phyloP scores from a whole-genome alignment of 2,888 invertebrate genomes.

The Eurytoma californica region DNA sequence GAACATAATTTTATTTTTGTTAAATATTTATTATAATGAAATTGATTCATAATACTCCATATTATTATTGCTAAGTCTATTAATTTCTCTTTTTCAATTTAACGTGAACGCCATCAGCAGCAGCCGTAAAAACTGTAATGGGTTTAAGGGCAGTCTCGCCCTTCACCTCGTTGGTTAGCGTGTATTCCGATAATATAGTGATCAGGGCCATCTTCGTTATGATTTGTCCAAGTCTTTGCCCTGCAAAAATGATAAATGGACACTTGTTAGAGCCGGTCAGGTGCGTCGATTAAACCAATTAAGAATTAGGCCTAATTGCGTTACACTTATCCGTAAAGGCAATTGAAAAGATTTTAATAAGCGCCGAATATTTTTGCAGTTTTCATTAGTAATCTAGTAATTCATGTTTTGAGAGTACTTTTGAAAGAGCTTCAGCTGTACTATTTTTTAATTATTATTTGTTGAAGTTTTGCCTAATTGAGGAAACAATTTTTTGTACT shows the following conservation, averaged over 20 bases:
- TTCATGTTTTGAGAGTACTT: too few species aligned
- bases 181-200: conserved; percentile 60
- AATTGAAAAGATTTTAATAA: conserved; percentile 35
- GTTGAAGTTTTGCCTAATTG: too few species aligned
- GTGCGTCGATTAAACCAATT: background rate
- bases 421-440: too few species aligned
- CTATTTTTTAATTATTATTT: too few species aligned
- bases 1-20: too few species aligned
- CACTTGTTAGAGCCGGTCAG: background rate
- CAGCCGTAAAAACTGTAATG: conserved; percentile 61
- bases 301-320: conserved; percentile 15
- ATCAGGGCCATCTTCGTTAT: conserved; percentile 63
- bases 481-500: too few species aligned
- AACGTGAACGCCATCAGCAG: conserved; percentile 60
- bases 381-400: too few species aligned
- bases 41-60: too few species aligned
- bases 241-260: conserved; percentile 53
- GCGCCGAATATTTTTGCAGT: too few species aligned
- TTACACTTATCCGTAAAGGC: conserved; percentile 29
- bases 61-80: background rate
- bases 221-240: conserved; percentile 62
- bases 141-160: conserved; percentile 52
- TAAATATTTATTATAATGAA: too few species aligned
- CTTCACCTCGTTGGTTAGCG: conserved; percentile 55
- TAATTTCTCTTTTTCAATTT: conserved; percentile 58